Evolutionary conservation across 1,140 invertebrate species (phyloP), one percentile per base, ranked within the genome.

Genomic region (Helicoverpa zea): DNA sequence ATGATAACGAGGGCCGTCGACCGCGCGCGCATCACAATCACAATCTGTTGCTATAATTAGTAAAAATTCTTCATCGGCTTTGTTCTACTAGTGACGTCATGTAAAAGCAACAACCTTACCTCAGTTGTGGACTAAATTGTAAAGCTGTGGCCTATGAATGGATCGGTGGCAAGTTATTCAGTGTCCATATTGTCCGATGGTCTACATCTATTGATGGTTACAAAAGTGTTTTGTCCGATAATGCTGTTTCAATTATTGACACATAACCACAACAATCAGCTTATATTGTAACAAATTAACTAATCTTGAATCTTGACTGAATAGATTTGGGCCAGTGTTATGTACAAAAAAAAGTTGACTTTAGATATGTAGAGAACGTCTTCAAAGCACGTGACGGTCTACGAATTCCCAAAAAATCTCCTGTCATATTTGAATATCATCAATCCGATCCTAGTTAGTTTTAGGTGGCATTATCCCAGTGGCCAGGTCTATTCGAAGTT

Each of bases 1-100:
- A 93, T 89, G 91, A 93, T 93, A 93, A 93, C 84, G 75, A 79
- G 73, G 91, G 84, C 64, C 90, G 88, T 87, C 89, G 91, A 93
- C 91, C 86, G 83, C 80, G 75, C 82, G 49, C 59, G 83, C 84
- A 80, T 82, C 77, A 29, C 59, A 47, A 81, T 61, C 64, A 43
- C 61, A 66, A 77, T 77, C 75, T 74, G 49, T 70, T 73, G 49
- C 84, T 86, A 82, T 83, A 86, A 86, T 85, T 85, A 84, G 76
- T 88, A 79, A 87, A 81, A 81, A 81, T 49, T 61, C 72, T 59
- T 74, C 49, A 58, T 3, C 72, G 13, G 68, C 68, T 72, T 72
- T 72, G 68, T 72, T 72, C 49, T 72, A 72, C 47, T 30, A 51
- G 10, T 54, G 49, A 72, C 68, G 68, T 72, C 64, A 68, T 18